phyloP scores from a whole-genome alignment of 37 sponge, comb jelly and placozoan genomes.

The Crambe crambe region DNA sequence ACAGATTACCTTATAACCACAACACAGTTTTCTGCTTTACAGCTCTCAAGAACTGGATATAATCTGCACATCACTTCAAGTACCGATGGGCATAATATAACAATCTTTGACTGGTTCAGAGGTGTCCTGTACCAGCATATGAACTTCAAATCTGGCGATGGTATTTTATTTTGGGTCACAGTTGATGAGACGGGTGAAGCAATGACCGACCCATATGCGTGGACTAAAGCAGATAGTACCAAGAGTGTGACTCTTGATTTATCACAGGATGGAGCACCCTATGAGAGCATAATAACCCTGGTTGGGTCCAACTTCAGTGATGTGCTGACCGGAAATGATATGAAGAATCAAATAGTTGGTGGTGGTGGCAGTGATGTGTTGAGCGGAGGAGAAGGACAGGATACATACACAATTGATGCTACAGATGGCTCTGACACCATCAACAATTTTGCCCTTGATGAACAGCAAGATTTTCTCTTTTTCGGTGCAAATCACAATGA shows the following conservation, averaged over 20 bases:
- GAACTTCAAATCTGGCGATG: too few species aligned
- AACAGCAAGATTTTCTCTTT: neutral
- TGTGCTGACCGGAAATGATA: conserved; percentile 12
- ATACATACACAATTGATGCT: conserved; percentile 11
- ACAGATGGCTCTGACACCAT: conserved; percentile 1
- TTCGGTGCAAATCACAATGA: neutral
- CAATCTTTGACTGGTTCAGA: too few species aligned
- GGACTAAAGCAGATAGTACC: neutral
- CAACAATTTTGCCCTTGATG: conserved; percentile 42
- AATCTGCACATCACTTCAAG: too few species aligned
- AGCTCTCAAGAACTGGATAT: too few species aligned
- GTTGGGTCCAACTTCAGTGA: conserved; percentile 24
- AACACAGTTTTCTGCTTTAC: too few species aligned
- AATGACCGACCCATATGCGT: neutral
- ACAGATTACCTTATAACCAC: too few species aligned
- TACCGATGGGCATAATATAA: too few species aligned
- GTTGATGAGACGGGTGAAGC: too few species aligned
- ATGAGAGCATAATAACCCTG: neutral
- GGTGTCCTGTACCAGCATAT: too few species aligned
- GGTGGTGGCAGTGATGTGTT: conserved; percentile 21
- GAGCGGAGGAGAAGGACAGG: conserved; percentile 20
- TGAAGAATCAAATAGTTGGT: conserved; percentile 9
- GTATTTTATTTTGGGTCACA: too few species aligned
- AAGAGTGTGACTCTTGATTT: neutral
- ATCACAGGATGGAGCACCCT: neutral